These are phyloP conservation scores for Leucania comma DNA, from an alignment of 2,888 invertebrate species.

Conservation along the genomic window DNA sequence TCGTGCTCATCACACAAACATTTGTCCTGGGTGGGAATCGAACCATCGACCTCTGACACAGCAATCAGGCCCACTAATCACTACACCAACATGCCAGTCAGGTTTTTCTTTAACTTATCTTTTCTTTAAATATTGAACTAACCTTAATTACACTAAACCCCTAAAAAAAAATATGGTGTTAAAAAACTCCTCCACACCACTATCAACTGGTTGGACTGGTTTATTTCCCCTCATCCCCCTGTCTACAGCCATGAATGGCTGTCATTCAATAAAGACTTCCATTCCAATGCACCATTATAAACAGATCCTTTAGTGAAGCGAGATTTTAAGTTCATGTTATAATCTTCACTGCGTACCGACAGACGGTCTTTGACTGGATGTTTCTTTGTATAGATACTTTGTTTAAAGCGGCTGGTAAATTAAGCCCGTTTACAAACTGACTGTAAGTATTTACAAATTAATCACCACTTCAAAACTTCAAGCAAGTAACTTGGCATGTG, in stretches of 20 bases:
- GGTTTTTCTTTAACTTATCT: no score
- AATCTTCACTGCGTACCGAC: neutral
- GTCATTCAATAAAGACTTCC: conserved; percentile 4
- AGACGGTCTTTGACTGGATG: neutral
- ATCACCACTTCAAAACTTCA: neutral
- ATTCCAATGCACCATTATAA: conserved; percentile 12
- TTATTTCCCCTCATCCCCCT: conserved; percentile 2
- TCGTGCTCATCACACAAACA: no score
- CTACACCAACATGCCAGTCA: no score
- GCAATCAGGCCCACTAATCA: no score
- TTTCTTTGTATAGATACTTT: neutral
- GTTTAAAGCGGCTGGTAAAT: neutral
- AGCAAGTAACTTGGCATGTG: no score
- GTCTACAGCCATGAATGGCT: conserved; percentile 22
- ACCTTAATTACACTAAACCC: no score
- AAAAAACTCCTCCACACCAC: no score
- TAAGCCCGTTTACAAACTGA: neutral
- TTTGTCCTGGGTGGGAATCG: no score
- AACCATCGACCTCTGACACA: no score
- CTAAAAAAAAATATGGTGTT: no score
- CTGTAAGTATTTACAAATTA: neutral
- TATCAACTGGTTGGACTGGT: no score
- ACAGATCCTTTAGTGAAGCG: conserved; percentile 11
- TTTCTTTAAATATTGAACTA: no score
- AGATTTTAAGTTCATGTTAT: conserved; percentile 10